Base-by-base conservation (phyloP, 2,888 invertebrate genomes). In the Sylvicola cinctus region DNA sequence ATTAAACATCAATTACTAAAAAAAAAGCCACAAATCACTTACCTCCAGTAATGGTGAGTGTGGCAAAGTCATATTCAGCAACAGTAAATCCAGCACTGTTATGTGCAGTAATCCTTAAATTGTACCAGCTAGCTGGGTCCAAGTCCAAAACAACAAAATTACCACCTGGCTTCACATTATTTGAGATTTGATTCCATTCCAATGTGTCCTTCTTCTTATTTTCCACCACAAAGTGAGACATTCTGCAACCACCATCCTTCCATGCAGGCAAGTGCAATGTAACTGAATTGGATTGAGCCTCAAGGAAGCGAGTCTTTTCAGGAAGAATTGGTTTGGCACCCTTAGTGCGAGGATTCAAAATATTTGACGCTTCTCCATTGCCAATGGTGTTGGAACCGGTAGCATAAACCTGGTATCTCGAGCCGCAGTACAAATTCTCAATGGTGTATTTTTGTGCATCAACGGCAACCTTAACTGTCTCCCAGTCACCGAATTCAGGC, bases 1-100 rank as follows among this genome's bases (percentile, higher is more conserved):
- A n/a, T n/a, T n/a, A n/a, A n/a, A n/a, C n/a, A n/a, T n/a, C n/a
- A n/a, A n/a, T n/a, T n/a, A 36, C 32, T 38, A 43, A 49, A 46
- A 43, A 46, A 50, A 48, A 46, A 48, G 32, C 16, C 16, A 43
- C 17, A 20, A 17, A 17, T 11, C n/a, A 60, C 67, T 63, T 69
- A 91, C 91, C 88, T 69, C 93, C 93, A 44, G 85, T 83, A 43
- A 81, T 74, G 20, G 91, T 90, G 23, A 91, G 68, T 3, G 95
- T 95, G 13, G 90, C 88, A 58, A 93, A 91, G 62, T 88, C 87
- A 51, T 91, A 88, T 61, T 88, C 84, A 38, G 88, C 90, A 33
- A 90, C 88, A 28, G 87, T 84, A 48, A 88, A 88, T 33, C 93
- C 95, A 39, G 93, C 93, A 47, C 90, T 91, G 58, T 91, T 93